Evolutionary conservation across 2,113 vertebrate species (phyloP), one percentile per base, ranked within the genome.

Genomic region (Ochotona curzoniae): DNA sequence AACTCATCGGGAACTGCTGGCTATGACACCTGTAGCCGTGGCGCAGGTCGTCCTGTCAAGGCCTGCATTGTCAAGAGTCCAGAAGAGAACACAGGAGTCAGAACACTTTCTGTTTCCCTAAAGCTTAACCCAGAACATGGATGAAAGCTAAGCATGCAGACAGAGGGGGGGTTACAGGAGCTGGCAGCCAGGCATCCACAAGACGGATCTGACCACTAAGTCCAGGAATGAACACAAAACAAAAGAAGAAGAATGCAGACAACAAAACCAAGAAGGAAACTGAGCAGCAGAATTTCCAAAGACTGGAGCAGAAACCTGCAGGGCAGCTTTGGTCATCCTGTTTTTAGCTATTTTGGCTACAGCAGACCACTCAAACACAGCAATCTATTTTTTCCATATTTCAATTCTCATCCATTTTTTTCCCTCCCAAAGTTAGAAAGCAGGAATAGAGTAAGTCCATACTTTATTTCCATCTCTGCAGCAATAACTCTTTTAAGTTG

Each of bases 381-480:
- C 78, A 44, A 57, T 75, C 47, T 86, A 88, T 47, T 73, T 95
- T 89, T 93, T 84, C 44, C 66, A 84, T 66, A 91, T 79, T 95
- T 93, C 89, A 87, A 85, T 87, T 71, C 94, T 35, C 35, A 67
- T 75, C 23, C n/a, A 87, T 30, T 90, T 73, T 83, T 82, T 95
- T 91, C 32, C n/a, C n/a, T 84, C 60, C 54, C 12, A 66, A 87
- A 87, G 57, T 64, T 84, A 87, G 74, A 91, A 90, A 86, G 69
- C 66, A 84, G 83, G 83, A 86, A 67, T 47, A 90, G 15, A 84
- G 32, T 15, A 93, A 94, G 25, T 90, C 47, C 11, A 51, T 32
- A 78, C 32, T 92, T 71, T 66, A 79, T 20, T 63, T 51, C 23
- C 82, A 82, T 21, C 8, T 87, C 79, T 28, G 73, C 23, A 23